Conservation (phyloP, 2,113 vertebrate genomes). For the Cryptotis parvus region DNA sequence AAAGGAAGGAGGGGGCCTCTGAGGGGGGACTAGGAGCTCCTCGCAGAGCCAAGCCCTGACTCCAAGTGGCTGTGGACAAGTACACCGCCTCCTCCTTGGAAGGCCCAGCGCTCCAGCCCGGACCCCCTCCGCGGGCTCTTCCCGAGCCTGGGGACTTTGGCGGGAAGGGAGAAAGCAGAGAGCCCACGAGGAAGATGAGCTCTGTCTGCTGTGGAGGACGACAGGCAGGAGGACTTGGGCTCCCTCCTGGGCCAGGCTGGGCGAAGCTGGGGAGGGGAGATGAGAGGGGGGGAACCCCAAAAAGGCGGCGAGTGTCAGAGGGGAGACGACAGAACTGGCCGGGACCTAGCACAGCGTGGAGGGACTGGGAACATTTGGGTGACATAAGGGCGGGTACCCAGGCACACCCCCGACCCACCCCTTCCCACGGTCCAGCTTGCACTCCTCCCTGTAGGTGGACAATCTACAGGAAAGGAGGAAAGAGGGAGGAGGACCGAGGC, state of each 20-base stretch:
- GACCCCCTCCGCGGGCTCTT: neutral
- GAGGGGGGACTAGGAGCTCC: no score
- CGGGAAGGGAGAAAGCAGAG: neutral
- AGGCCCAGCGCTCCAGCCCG: neutral
- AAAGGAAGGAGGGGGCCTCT: slow-evolving; percentile 59
- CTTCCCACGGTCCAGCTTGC: no score
- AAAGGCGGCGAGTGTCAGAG: no score
- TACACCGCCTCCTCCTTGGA: neutral
- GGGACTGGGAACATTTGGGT: neutral
- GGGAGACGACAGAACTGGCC: no score
- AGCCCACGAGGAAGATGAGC: neutral
- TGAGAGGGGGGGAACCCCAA: no score
- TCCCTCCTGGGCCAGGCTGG: no score
- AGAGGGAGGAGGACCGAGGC: neutral
- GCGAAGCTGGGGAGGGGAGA: no score
- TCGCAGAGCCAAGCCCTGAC: neutral
- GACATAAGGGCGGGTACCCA: neutral
- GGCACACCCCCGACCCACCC: no score
- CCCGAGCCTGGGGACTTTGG: neutral
- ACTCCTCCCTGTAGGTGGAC: neutral
- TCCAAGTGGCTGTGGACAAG: neutral
- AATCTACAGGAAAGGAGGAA: neutral
- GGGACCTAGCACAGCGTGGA: neutral
- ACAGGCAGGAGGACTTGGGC: neutral
- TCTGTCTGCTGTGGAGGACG: no score